Evolutionary conservation across 2,888 invertebrate species (phyloP), one percentile per base, ranked within the genome.

Genomic region (Helleia helle): DNA sequence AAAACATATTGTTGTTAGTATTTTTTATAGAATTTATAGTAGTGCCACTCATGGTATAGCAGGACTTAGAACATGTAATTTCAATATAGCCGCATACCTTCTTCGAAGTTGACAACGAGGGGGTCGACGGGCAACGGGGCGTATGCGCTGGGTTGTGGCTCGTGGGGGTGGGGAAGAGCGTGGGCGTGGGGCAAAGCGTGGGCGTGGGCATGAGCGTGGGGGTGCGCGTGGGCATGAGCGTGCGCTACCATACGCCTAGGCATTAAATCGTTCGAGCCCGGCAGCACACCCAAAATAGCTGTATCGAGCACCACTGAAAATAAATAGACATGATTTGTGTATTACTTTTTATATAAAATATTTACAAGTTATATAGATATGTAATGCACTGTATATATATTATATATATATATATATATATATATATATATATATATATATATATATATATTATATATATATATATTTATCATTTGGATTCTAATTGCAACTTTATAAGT

Each of bases 41-140:
- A 39, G 13, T 30, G 30, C 29, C 22, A 24, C 24, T 29, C 39
- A 24, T 24, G 4, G 12, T 22, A 24, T 29, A 17, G 36, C 42
- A 53, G 62, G 63, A 67, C 75, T 73, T 71, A 75, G 58, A 67
- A 70, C 70, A 72, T 72, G 48, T 68, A 69, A 62, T 71, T 72
- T 85, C 88, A 89, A 87, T 90, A 90, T 76, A 91, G 88, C 68
- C 90, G 89, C 91, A 91, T 91, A 91, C 91, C 91, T 91, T 92
- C 92, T 86, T 92, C 91, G 76, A 92, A 91, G 87, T 89, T 91
- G 65, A 92, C 91, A 61, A 92, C 91, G 58, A 92, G 87, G 27
- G 91, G 89, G 67, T 91, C 91, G 49, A 90, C 90, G 36, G 89
- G 88, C 51, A 81, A 51, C 28, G 75, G 70, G 43, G 74, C 73